These are phyloP conservation scores for Blennius ocellaris DNA, from an alignment of 2,113 vertebrate genomes.

Conservation along the genomic window DNA sequence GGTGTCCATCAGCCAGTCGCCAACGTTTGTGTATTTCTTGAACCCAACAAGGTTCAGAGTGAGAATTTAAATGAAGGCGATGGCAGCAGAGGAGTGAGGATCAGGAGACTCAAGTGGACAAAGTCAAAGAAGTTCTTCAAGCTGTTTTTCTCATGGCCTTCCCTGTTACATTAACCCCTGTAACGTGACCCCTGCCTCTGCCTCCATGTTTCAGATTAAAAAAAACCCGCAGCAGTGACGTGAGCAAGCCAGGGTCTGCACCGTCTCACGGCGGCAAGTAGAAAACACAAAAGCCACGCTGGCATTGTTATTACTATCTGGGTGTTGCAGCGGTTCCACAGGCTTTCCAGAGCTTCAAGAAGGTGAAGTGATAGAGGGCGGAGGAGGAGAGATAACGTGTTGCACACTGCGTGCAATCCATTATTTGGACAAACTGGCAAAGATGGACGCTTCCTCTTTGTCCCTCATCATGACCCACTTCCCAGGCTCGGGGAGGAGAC, in stretches of 20 bases:
- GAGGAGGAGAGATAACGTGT: background rate
- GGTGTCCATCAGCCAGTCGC: too few relatives aligned
- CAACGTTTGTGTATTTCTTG: too few relatives aligned
- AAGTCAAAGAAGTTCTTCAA: constrained; percentile 11
- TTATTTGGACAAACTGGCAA: constrained; percentile 31
- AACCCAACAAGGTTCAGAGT: too few relatives aligned
- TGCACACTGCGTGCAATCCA: constrained; percentile 7
- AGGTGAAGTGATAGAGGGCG: constrained; percentile 6
- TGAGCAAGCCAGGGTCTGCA: constrained; percentile 19
- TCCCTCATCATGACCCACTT: constrained; percentile 55
- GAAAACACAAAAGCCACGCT: background rate
- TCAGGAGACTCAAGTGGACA: too few relatives aligned
- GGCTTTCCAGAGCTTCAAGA: background rate
- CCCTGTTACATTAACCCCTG: constrained; percentile 29
- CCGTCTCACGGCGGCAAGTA: constrained; percentile 14
- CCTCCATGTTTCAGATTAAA: constrained; percentile 43
- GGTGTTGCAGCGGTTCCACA: background rate
- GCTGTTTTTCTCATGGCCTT: constrained; percentile 42
- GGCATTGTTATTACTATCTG: background rate
- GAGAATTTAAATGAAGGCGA: too few relatives aligned
- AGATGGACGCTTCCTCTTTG: constrained; percentile 37
- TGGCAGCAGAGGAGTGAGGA: too few relatives aligned
- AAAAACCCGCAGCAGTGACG: constrained; percentile 32
- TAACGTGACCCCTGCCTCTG: constrained; percentile 22
- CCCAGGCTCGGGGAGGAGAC: constrained; percentile 26